phyloP scores from a whole-genome alignment of 2,888 invertebrate species.

The Drosophila nr. perissopoda region DNA sequence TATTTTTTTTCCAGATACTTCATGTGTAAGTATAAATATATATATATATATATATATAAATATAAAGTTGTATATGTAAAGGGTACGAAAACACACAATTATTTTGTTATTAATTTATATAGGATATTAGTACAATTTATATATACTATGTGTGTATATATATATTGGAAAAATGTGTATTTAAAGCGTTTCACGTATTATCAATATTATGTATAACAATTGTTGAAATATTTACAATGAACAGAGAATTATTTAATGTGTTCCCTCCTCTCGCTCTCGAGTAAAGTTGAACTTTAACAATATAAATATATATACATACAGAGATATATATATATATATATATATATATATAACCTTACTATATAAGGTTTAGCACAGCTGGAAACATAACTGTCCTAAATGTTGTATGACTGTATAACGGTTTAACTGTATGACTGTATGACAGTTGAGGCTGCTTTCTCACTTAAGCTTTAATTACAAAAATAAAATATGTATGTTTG shows the following conservation, averaged over 20 bases:
- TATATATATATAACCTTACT: background rate
- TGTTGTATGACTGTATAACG: slow-evolving; percentile 46
- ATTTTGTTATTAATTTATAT: background rate
- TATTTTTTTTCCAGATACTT: slow-evolving; percentile 3
- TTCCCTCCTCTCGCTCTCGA: background rate
- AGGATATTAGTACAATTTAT: slow-evolving; percentile 2
- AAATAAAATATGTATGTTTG: slow-evolving; percentile 17
- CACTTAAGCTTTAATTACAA: slow-evolving; percentile 45
- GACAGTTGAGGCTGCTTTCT: slow-evolving; percentile 53
- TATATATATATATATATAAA: slow-evolving; percentile 6
- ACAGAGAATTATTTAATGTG: slow-evolving; percentile 20
- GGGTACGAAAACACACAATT: background rate
- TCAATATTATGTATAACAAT: slow-evolving; percentile 50
- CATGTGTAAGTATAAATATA: slow-evolving; percentile 22
- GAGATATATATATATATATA: background rate
- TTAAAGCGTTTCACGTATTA: slow-evolving; percentile 45
- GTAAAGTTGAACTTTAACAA: slow-evolving; percentile 41
- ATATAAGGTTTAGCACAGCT: slow-evolving; percentile 26
- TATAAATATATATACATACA: slow-evolving; percentile 4
- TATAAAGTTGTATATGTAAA: background rate
- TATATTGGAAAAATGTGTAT: slow-evolving; percentile 44
- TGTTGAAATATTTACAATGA: slow-evolving; percentile 52
- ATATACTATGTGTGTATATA: slow-evolving; percentile 12
- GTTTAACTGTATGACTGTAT: slow-evolving; percentile 55
- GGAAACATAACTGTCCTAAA: slow-evolving; percentile 21